These are phyloP conservation scores for Aphrophora alni DNA, from an alignment of 2,888 invertebrate species.

Conservation along the genomic window DNA sequence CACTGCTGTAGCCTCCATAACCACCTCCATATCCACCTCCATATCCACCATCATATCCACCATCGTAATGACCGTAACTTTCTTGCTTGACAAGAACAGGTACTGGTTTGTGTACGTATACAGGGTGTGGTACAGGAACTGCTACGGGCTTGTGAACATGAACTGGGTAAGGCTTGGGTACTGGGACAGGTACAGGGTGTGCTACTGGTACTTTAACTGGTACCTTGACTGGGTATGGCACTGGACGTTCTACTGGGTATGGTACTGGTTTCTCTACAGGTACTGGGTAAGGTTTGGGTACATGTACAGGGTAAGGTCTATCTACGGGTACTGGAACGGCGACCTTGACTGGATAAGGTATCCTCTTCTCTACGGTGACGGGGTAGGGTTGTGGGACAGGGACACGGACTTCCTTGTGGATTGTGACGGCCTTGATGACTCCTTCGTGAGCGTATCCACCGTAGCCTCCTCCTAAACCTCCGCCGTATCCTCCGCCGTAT, in stretches of 20 bases:
- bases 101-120: conserved; percentile 64
- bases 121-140: conserved; percentile 64
- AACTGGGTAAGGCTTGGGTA: conserved; percentile 57
- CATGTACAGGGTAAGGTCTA: conserved; percentile 51
- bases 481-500: background rate
- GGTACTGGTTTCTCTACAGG: conserved; percentile 52
- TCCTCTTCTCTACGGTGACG: conserved; percentile 50
- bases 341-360: conserved; percentile 52
- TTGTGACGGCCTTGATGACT: conserved; percentile 46
- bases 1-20: background rate
- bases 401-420: conserved; percentile 49
- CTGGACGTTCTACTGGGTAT: conserved; percentile 55
- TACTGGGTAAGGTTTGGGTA: conserved; percentile 52
- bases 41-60: conserved; percentile 27
- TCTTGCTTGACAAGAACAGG: conserved; percentile 55
- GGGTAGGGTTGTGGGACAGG: conserved; percentile 52
- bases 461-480: conserved; percentile 33
- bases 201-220: conserved; percentile 51
- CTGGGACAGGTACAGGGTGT: conserved; percentile 53
- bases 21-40: conserved; percentile 32
- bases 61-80: conserved; percentile 50
- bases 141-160: conserved; percentile 59
- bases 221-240: conserved; percentile 55
- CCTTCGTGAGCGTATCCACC: conserved; percentile 41
- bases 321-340: conserved; percentile 52